Conservation (phyloP, 2,888 invertebrate genomes). For the Malthinus flaveolus region DNA sequence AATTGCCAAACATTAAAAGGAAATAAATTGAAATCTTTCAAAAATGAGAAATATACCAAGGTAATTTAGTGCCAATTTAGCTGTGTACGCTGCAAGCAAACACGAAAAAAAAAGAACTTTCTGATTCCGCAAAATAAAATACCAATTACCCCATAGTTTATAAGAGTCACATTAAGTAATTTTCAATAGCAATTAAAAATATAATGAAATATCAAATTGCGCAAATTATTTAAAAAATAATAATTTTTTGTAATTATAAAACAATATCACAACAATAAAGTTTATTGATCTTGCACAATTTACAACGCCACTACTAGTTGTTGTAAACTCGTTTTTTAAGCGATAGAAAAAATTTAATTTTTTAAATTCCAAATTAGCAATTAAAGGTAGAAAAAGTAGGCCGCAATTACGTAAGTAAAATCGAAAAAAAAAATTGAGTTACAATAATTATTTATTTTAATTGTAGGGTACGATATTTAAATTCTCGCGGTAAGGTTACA, state of each 20-base stretch:
- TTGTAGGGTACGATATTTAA: neutral
- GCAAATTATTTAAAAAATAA: neutral
- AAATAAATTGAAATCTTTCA: no score
- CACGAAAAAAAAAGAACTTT: no score
- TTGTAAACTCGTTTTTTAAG: conserved; percentile 4
- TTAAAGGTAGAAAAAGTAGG: conserved; percentile 1
- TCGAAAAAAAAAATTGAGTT: no score
- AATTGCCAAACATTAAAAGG: no score
- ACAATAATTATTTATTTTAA: neutral
- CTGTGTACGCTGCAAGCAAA: no score
- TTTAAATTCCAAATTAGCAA: conserved; percentile 1
- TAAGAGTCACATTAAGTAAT: no score
- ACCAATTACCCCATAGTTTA: no score
- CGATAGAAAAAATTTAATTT: neutral
- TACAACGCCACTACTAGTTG: neutral
- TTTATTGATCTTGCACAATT: conserved; percentile 5
- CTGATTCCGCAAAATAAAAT: no score
- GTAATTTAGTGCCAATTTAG: no score
- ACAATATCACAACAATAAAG: conserved; percentile 2
- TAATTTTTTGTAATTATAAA: neutral
- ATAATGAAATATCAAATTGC: neutral
- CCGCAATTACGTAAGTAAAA: neutral
- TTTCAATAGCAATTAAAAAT: neutral
- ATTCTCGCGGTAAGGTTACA: neutral
- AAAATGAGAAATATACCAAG: no score